Base-by-base conservation (phyloP, 2,113 vertebrate genomes). In the Dipodomys stephensi region DNA sequence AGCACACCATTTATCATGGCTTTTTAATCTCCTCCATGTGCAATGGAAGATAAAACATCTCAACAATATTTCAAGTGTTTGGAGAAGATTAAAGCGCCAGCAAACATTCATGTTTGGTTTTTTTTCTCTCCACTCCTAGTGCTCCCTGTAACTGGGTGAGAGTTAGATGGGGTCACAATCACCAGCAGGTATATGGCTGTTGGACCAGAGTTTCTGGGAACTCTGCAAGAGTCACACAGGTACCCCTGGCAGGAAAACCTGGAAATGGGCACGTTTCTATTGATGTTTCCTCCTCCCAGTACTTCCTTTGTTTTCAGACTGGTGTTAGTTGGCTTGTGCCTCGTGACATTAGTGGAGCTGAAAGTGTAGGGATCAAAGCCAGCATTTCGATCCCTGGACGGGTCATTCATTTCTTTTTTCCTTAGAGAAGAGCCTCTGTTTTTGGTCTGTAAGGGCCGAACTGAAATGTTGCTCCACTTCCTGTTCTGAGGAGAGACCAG, bases 1-100 rank as follows among this genome's bases (percentile, higher is more conserved):
- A 95, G 82, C 39, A 53, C 3, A 27, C 92, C 79, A 92, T 97
- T 97, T 96, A 97, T 97, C 96, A 97, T 0, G 2, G 93, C 90
- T 95, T 96, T 97, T 97, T 97, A 97, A 97, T 97, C 96, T 97
- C 93, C 79, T 95, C 72, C 6, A 0, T 88, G 96, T 92, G 85
- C 91, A 92, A 46, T 65, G 83, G 92, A 92, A 97, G 96, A 97
- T 95, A 96, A 96, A 97, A 92, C 92, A 96, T 97, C 88, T 96
- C 90, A 86, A 92, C 94, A 92, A 67, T 95, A 93, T 94, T 92
- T 95, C 90, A 87, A 57, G 82, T 93, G 94, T 95, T 95, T 96
- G 90, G 90, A 92, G 93, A 91, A 95, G 96, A 96, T 96, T 90
- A 97, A 96, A 96, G 67, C 27, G 4, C 74, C 65, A 46, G 32